These are phyloP conservation scores for Manis pentadactyla DNA, from an alignment of 2,797 vertebrate genomes.

Conservation along the genomic window DNA sequence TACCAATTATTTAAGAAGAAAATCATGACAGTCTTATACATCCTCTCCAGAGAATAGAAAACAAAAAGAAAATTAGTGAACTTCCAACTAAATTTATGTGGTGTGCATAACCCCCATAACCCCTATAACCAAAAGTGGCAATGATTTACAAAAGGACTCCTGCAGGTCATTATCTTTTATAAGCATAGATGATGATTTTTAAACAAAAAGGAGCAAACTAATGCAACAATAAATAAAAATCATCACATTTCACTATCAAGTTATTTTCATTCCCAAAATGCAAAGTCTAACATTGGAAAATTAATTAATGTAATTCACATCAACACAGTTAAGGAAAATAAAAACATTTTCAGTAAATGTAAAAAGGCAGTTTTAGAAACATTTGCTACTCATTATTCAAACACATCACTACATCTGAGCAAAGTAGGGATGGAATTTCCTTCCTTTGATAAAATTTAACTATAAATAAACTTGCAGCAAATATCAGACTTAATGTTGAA, in stretches of 20 bases:
- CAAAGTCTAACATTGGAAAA: not conserved
- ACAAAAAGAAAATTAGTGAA: not conserved
- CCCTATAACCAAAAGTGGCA: not conserved
- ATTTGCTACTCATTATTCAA: conserved; percentile 14
- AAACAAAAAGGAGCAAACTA: not conserved
- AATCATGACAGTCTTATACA: not conserved
- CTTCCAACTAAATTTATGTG: not conserved
- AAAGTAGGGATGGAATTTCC: not conserved
- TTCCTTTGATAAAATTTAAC: not conserved
- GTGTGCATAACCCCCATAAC: not conserved
- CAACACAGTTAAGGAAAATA: conserved; percentile 6
- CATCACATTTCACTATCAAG: not conserved
- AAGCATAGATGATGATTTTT: not conserved
- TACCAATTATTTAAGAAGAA: conserved; percentile 7
- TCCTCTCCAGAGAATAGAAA: not conserved
- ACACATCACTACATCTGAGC: not conserved
- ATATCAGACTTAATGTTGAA: not conserved
- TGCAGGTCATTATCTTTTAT: not conserved
- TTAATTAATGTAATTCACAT: not conserved
- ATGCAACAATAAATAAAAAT: not conserved
- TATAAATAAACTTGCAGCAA: not conserved
- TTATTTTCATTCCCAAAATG: conserved; percentile 12
- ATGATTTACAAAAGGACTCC: not conserved
- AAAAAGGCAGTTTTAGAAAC: not conserved
- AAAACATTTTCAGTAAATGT: not conserved